Conservation (phyloP, 2,888 invertebrate genomes). For the Lathronympha strigana region DNA sequence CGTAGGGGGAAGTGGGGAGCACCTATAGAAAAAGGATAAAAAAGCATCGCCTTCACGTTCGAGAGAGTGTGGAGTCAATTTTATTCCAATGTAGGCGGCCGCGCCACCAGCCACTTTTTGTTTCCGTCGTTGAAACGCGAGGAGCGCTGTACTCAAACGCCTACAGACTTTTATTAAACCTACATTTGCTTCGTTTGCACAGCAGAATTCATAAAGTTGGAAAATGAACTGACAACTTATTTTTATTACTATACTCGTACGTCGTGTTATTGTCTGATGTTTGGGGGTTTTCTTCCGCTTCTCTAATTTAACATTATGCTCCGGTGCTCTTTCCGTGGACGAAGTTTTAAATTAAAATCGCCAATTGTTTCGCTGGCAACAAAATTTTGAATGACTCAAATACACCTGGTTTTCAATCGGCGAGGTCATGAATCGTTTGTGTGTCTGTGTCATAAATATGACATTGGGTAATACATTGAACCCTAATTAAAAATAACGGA, state of each 20-base stretch:
- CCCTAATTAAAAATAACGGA: conserved; percentile 67
- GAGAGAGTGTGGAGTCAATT: conserved; percentile 84
- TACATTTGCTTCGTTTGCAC: conserved; percentile 55
- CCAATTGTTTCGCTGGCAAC: not conserved
- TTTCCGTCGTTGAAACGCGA: conserved; percentile 82
- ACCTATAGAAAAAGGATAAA: conserved; percentile 70
- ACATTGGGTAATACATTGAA: conserved; percentile 46
- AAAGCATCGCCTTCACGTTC: conserved; percentile 80
- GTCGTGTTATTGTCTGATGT: not conserved
- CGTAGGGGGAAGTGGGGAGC: conserved; percentile 61
- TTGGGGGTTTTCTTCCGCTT: conserved; percentile 12
- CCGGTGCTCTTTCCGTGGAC: not conserved
- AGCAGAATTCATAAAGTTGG: conserved; percentile 45
- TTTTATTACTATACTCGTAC: conserved; percentile 17
- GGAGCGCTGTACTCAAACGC: conserved; percentile 81
- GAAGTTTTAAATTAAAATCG: not conserved
- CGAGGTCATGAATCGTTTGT: not conserved
- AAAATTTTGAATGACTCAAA: not conserved
- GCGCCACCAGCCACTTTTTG: conserved; percentile 82
- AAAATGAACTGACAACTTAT: conserved; percentile 32
- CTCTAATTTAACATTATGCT: conserved; percentile 9
- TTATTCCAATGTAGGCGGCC: conserved; percentile 84
- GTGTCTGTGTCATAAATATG: conserved; percentile 2
- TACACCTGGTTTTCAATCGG: not conserved
- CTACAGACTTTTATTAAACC: conserved; percentile 81